Base-by-base conservation (phyloP, 2,113 vertebrate species). In the Indri indri region DNA sequence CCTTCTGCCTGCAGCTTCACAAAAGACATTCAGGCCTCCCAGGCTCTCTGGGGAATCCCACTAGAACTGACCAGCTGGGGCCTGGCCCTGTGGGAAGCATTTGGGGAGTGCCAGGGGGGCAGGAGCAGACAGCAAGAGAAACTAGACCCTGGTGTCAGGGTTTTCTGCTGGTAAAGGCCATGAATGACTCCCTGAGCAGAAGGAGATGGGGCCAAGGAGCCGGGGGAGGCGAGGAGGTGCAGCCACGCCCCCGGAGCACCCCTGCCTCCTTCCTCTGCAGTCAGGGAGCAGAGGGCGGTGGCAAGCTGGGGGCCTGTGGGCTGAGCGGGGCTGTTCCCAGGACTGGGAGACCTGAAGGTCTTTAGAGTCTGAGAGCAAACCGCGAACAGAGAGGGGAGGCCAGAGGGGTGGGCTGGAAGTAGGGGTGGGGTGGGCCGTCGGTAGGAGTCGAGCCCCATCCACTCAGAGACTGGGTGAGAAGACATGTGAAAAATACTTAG, bases 91-190 rank as follows among this genome's bases (percentile, higher is more conserved):
- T 25, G 10, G 68, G 83, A 79, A 76, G 34, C 37, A 66, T n/a
- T 90, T 82, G 0, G 1, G 79, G 42, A 66, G 37, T 45, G 30
- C 37, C 1, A 50, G 50, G 34, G 50, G 65, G 13, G 2, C 0
- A 0, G 20, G 34, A 70, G 42, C 73, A 63, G 88, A 82, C 40
- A 95, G n/a, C 70, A 61, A 84, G 70, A 83, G 47, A 25, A 45
- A 45, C 5, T 13, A 85, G 52, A 76, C 71, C 34, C 66, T 1
- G 8, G 45, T 12, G 45, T 87, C 11, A 25, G 68, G 65, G 40
- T 27, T 74, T 91, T 65, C 76, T 85, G 71, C n/a, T 70, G 90
- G 9, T 23, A 37, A 63, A 59, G n/a, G 37, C 47, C 50, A 40
- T 63, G 68, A 81, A 54, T 11, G 8, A 84, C 17, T 70, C 9